These are phyloP conservation scores for Austrofundulus limnaeus DNA, from an alignment of 2,113 vertebrate genomes.

Conservation along the genomic window DNA sequence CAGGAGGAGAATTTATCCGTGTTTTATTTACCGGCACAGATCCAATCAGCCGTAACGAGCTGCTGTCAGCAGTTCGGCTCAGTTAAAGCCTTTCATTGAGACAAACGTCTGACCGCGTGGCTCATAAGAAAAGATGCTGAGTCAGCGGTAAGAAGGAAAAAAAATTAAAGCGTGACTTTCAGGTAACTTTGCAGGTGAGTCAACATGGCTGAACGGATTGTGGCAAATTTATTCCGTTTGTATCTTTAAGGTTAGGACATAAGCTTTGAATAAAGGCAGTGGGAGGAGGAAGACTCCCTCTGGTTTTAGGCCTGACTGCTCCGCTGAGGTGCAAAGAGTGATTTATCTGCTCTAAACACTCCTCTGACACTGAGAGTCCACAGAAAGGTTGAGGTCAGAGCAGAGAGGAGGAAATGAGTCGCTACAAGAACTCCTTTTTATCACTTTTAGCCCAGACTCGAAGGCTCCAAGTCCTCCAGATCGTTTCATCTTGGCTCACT, in stretches of 20 bases:
- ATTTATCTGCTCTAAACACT: constrained; percentile 25
- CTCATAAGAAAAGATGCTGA: constrained; percentile 16
- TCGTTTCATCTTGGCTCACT: too few species aligned
- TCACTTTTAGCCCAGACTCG: too few species aligned
- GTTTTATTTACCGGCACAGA: constrained; percentile 7
- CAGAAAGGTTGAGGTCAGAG: too few species aligned
- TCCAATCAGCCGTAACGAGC: constrained; percentile 11
- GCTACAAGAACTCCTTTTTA: too few species aligned
- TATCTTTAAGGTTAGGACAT: not conserved
- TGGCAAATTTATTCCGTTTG: not conserved
- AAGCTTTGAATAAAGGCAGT: not conserved
- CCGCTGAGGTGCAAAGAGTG: not conserved
- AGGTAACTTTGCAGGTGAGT: constrained; percentile 36
- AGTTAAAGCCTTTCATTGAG: constrained; percentile 32
- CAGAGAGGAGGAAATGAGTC: too few species aligned
- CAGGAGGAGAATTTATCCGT: not conserved
- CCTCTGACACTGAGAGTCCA: too few species aligned
- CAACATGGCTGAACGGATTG: not conserved
- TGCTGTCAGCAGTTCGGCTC: constrained; percentile 37
- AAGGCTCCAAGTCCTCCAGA: too few species aligned
- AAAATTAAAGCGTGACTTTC: too few species aligned
- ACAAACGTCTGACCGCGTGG: constrained; percentile 21
- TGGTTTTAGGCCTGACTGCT: too few species aligned
- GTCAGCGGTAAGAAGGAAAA: constrained; percentile 40
- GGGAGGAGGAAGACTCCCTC: too few species aligned